Base-by-base conservation (phyloP, 2,113 vertebrate genomes). In the Salvator merianae region DNA sequence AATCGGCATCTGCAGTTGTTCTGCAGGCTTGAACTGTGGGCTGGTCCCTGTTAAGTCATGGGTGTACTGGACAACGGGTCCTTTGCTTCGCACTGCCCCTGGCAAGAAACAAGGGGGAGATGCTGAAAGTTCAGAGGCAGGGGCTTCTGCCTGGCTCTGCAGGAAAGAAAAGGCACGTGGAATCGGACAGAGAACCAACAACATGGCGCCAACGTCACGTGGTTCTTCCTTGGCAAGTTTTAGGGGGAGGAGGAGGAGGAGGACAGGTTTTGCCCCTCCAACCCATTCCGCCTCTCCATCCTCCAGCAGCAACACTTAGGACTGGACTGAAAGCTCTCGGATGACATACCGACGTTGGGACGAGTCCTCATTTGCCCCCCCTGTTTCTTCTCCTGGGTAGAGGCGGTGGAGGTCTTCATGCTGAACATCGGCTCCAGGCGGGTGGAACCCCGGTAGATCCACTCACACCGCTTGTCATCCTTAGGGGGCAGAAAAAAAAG, bases 361-460 rank as follows among this genome's bases (percentile, higher is more conserved):
- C 98, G 97, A 3, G 96, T 98, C 89, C 98, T 96, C 50, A 97
- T 96, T 80, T 97, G 97, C 1, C 98, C 98, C 0, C 97, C 97
- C 70, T 98, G 96, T 86, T 99, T 99, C 95, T 99, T 99, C 47
- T 99, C 99, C 68, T 97, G 96, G 1, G 96, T 94, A 92, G 96
- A 98, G 47, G 98, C 98, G 0, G 97, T 96, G 79, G 97, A 98
- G 32, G 98, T 96, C 94, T 99, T 99, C 96, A 99, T 97, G 94
- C 98, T 99, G 94, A 98, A 99, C 99, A 99, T 99, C 32, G 99
- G 98, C 93, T 99, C 98, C 5, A 99, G 93, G 62, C 99, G 96
- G 0, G 98, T 99, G 66, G 98, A 99, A 1, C 98, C 99, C 20
- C 99, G 94, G 80, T 99, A 99, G 91, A 99, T 99, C 99, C 98